Evolutionary conservation across 1,140 invertebrate species (phyloP), one percentile per base, ranked within the genome.

Genomic region (Ceratina australensis): DNA sequence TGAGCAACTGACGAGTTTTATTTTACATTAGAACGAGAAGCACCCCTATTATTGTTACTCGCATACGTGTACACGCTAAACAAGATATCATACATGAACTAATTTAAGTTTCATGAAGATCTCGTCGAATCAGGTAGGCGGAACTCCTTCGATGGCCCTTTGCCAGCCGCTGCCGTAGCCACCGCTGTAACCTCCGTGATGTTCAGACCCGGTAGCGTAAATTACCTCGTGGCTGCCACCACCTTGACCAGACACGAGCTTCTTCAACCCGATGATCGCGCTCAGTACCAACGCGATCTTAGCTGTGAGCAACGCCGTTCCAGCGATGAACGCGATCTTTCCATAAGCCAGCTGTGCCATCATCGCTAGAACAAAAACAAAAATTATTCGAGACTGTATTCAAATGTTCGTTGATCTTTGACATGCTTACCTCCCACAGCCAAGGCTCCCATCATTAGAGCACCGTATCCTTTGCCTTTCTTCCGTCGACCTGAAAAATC

Each of bases 261-360:
- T 95, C 89, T 95, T 95, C 85, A 95, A 82, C 71, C 94, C 93
- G 78, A 94, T 93, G 83, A 95, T 93, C 3, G 94, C 92, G 3
- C 95, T 94, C n/a, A 95, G 86, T 59, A 95, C 90, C 13, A 95
- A 86, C 0, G 95, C 95, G 54, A 96, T 93, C 87, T 96, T 96
- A 1, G 95, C 94, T 26, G 95, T 93, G 8, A 96, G 90, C 49
- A 96, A 90, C 13, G 95, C 95, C 2, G 94, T 94, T 24, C 95
- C 95, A 18, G 95, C 94, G 50, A 95, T 89, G 64, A 95, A 93
- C 12, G 94, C 94, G 52, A 95, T 93, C 90, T 95, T 95, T 10
- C 94, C 95, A 78, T 95, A 94, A 59, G 94, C 94, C 89, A 95
- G 87, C 89, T 95, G 94, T 1, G 93, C 93, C 89, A 95, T 90